Evolutionary conservation across 2,113 vertebrate species (phyloP).

Genomic region (Thermophis baileyi): DNA sequence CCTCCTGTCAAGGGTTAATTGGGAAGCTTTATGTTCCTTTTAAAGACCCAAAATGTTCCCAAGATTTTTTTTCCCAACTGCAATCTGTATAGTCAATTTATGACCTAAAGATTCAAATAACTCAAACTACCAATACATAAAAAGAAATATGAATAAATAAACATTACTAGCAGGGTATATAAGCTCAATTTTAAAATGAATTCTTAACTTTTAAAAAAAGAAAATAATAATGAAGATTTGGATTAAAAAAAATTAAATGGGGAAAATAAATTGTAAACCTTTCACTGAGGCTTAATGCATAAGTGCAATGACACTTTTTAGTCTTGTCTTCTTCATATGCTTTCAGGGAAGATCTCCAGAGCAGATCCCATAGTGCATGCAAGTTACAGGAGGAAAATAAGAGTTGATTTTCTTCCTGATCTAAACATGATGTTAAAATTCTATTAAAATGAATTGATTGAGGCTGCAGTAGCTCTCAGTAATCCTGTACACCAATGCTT

Average conservation of each 20-base stretch:
- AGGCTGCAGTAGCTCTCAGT: neutral
- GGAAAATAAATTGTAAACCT: neutral
- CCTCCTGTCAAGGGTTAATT: slow-evolving; percentile 78
- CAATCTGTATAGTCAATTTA: slow-evolving; percentile 53
- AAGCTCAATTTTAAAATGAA: neutral
- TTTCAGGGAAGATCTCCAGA: neutral
- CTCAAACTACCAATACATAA: slow-evolving; percentile 26
- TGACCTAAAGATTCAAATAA: slow-evolving; percentile 55
- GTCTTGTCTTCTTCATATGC: neutral
- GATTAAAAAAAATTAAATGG: neutral
- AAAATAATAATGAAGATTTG: neutral
- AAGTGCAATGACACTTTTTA: neutral
- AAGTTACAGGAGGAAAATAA: neutral
- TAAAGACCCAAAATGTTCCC: slow-evolving; percentile 69
- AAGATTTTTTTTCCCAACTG: slow-evolving; percentile 55
- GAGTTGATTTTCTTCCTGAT: neutral
- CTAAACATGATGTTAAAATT: neutral
- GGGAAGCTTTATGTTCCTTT: slow-evolving; percentile 73
- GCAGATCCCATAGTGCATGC: neutral
- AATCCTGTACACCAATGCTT: neutral
- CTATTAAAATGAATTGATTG: neutral
- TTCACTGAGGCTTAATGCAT: neutral
- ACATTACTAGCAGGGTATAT: neutral
- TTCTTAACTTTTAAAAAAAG: neutral
- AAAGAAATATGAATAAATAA: neutral